Percentiles rank a stretch among this genome's conserved stretches.
phyloP scores from a whole-genome alignment of 2,888 invertebrate species.

The Acrobeloides nanus region DNA sequence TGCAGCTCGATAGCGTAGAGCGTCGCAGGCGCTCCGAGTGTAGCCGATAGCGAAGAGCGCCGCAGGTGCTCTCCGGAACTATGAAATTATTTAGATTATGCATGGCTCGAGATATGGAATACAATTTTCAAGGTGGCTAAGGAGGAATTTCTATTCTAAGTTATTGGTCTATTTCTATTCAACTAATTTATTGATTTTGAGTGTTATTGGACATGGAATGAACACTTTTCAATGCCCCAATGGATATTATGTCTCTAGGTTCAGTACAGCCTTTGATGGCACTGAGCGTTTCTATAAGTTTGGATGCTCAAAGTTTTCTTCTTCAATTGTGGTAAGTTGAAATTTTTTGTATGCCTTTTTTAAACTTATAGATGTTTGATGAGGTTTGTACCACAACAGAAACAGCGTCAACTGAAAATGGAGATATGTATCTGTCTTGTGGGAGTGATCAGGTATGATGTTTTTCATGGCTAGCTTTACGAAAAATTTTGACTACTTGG shows the following conservation, averaged over 20 bases:
- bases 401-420: constrained; percentile 34
- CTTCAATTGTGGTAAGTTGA: constrained; percentile 18
- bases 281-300: constrained; percentile 34
- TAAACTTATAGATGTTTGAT: constrained; percentile 23
- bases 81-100: too few relatives aligned
- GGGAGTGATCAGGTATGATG: constrained; percentile 26
- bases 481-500: too few relatives aligned
- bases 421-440: constrained; percentile 34
- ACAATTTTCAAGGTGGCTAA: too few relatives aligned
- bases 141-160: too few relatives aligned
- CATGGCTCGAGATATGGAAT: too few relatives aligned
- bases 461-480: too few relatives aligned
- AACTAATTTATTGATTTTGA: too few relatives aligned
- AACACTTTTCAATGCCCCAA: constrained; percentile 33
- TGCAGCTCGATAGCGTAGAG: too few relatives aligned
- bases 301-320: constrained; percentile 25
- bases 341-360: not conserved
- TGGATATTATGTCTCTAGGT: constrained; percentile 30
- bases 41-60: too few relatives aligned
- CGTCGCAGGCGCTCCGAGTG: too few relatives aligned
- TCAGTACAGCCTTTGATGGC: constrained; percentile 32
- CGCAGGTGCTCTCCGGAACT: too few relatives aligned
- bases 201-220: constrained; percentile 26
- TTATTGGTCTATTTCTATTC: too few relatives aligned
- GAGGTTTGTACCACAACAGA: constrained; percentile 32